Percentiles rank a stretch among this genome's conserved stretches.
These are phyloP conservation scores for Quiscalus mexicanus DNA, from an alignment of 2,113 vertebrate genomes.

Conservation along the genomic window DNA sequence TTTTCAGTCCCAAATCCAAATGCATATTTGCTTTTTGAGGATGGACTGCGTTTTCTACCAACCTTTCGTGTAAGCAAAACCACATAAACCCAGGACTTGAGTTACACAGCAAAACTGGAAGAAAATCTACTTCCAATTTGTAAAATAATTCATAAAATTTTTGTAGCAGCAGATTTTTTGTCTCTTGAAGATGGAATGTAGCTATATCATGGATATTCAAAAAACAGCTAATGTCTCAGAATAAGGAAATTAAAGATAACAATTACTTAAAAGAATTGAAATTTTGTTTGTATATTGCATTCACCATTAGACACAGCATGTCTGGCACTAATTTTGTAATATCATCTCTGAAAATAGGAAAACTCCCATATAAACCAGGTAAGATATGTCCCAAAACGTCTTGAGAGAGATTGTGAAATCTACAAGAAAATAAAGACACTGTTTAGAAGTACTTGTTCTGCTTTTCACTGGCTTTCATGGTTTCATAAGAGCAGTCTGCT, in stretches of 20 bases:
- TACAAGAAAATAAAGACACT: no score
- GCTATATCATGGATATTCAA: neutral
- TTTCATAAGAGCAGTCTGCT: no score
- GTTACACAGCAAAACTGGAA: neutral
- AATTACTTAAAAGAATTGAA: neutral
- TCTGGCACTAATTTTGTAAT: neutral
- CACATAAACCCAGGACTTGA: neutral
- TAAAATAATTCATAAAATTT: neutral
- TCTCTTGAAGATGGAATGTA: neutral
- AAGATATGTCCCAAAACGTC: no score
- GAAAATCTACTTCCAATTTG: neutral
- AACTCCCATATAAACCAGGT: neutral
- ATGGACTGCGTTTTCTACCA: neutral
- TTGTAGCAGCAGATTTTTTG: neutral
- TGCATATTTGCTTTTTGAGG: neutral
- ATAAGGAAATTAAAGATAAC: neutral
- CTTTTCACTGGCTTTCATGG: no score
- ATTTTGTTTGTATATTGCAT: neutral
- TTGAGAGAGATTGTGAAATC: no score
- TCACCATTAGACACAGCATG: neutral
- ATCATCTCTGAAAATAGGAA: neutral
- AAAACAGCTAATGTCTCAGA: neutral
- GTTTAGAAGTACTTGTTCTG: no score
- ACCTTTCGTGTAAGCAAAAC: neutral
- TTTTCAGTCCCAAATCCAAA: neutral